phyloP scores from a whole-genome alignment of 2,797 vertebrate genomes.

The Scolopax rusticola region DNA sequence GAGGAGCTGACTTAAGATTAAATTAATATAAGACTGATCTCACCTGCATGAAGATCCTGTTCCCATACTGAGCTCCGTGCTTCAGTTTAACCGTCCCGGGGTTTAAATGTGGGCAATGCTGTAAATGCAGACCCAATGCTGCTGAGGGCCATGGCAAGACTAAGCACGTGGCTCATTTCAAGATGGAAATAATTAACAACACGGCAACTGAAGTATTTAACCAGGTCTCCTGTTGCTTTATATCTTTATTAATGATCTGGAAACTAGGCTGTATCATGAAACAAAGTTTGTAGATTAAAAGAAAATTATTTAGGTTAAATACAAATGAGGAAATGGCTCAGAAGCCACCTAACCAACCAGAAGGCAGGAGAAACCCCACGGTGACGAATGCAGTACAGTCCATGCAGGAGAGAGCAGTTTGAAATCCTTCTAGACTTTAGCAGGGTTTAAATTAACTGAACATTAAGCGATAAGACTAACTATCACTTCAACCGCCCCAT shows the following conservation, averaged over 20 bases:
- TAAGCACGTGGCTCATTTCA: fast-evolving
- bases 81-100: background rate
- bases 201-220: background rate
- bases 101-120: background rate
- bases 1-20: background rate
- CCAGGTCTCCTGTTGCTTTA: background rate
- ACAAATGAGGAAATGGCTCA: background rate
- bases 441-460: background rate
- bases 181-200: background rate
- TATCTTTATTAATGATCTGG: conserved; percentile 42
- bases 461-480: background rate
- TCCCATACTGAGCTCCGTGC: background rate
- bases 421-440: background rate
- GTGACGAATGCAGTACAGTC: background rate
- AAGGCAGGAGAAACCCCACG: background rate
- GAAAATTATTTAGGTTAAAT: conserved; percentile 42
- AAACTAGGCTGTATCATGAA: conserved; percentile 16
- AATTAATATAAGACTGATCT: background rate
- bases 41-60: background rate
- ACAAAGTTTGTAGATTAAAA: conserved; percentile 45
- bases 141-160: background rate
- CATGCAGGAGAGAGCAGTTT: background rate
- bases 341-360: conserved; percentile 1
- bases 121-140: background rate
- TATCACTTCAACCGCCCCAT: background rate